These are phyloP conservation scores for Syngnathus acus DNA, from an alignment of 2,797 vertebrate genomes.

Conservation along the genomic window DNA sequence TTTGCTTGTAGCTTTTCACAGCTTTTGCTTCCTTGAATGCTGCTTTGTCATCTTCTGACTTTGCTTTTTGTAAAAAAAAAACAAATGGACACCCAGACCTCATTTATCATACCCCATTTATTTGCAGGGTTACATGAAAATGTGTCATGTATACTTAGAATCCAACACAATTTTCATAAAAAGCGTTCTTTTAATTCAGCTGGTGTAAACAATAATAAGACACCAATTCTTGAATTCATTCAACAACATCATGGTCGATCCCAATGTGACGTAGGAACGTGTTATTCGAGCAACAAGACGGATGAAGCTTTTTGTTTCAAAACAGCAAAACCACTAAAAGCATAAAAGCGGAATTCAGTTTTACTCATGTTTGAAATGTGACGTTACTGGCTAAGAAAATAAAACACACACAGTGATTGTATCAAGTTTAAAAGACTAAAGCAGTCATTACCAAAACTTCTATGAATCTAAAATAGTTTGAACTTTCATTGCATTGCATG, in stretches of 20 bases:
- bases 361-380: conserved; percentile 32
- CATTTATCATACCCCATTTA: background rate
- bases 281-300: conserved; percentile 27
- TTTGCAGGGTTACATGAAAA: background rate
- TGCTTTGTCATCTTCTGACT: background rate
- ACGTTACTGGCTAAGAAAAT: conserved; percentile 23
- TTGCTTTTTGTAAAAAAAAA: background rate
- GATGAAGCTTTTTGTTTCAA: conserved; percentile 30
- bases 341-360: conserved; percentile 31
- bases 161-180: conserved; percentile 39
- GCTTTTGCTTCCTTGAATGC: background rate
- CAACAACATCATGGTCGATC: conserved; percentile 40
- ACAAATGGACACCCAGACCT: background rate
- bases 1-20: background rate
- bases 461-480: conserved; percentile 39
- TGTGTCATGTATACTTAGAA: conserved; percentile 8
- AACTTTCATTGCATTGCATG: conserved; percentile 43
- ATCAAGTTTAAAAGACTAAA: conserved; percentile 41
- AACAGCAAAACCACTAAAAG: conserved; percentile 27
- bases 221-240: conserved; percentile 48
- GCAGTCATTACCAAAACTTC: conserved; percentile 26
- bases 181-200: conserved; percentile 58
- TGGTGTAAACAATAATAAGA: conserved; percentile 55
- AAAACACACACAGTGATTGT: conserved; percentile 39
- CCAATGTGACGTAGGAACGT: conserved; percentile 22